These are phyloP conservation scores for Aphaenogaster rudis DNA, from an alignment of 1,140 invertebrate species.

Conservation along the genomic window DNA sequence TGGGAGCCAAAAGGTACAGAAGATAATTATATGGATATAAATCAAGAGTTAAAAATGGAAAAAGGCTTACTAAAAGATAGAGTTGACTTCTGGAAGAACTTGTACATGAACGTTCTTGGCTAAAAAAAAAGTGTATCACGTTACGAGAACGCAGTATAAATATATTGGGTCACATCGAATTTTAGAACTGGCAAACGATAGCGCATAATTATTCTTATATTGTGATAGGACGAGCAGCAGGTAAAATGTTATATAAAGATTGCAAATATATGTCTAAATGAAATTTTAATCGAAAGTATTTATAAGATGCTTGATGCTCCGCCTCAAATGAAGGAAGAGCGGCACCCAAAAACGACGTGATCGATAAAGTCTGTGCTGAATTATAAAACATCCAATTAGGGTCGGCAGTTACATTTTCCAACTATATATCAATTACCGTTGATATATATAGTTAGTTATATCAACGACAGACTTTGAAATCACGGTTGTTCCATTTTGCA, in stretches of 20 bases:
- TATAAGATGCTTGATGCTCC: not conserved
- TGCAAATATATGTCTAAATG: not conserved
- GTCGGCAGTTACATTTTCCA: not conserved
- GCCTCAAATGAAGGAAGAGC: not conserved
- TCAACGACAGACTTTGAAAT: not conserved
- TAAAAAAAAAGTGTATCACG: not conserved
- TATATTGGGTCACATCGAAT: not conserved
- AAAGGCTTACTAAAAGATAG: conserved; percentile 82
- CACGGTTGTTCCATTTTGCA: not conserved
- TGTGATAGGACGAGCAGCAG: not conserved
- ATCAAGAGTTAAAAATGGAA: conserved; percentile 82
- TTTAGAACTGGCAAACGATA: not conserved
- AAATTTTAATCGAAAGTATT: not conserved
- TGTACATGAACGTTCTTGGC: conserved; percentile 77
- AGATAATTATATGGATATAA: conserved; percentile 85
- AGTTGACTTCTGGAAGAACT: conserved; percentile 82
- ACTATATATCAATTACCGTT: conserved; percentile 4
- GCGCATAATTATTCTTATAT: not conserved
- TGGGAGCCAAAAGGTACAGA: conserved; percentile 85
- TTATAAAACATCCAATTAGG: conserved; percentile 27
- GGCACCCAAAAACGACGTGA: not conserved
- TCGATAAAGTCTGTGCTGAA: not conserved
- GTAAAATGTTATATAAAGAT: not conserved
- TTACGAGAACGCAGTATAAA: not conserved
- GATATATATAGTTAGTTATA: not conserved